Conservation (phyloP, 2,888 invertebrate genomes). For the Dendrolimus pini region DNA sequence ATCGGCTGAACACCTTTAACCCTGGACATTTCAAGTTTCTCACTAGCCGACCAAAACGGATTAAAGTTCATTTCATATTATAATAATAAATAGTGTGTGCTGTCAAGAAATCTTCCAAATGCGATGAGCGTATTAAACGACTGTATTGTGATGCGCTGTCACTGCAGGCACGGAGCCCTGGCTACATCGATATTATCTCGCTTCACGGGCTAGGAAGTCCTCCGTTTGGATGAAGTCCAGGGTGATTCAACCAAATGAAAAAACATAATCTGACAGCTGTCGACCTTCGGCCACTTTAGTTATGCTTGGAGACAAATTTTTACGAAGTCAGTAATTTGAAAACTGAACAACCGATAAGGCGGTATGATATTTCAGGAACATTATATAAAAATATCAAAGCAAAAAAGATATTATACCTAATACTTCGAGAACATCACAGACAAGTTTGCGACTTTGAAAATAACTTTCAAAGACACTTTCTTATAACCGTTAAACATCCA, state of each 20-base stretch:
- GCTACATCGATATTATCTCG: conserved; percentile 50
- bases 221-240: conserved; percentile 28
- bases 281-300: conserved; percentile 12
- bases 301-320: background rate
- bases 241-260: conserved; percentile 28
- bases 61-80: conserved; percentile 30
- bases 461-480: no score
- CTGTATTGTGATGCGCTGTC: conserved; percentile 66
- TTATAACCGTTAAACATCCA: no score
- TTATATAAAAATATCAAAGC: no score
- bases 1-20: background rate
- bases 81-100: conserved; percentile 33
- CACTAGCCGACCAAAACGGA: conserved; percentile 26
- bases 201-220: conserved; percentile 47
- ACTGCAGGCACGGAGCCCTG: conserved; percentile 35
- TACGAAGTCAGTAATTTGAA: background rate
- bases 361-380: no score
- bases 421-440: no score
- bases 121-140: conserved; percentile 72
- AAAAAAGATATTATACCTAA: no score
- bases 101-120: conserved; percentile 62
- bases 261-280: conserved; percentile 41
- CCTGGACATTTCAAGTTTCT: conserved; percentile 10
- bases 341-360: no score
- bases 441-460: no score